Conservation (phyloP, 2,113 vertebrate genomes). For the Indri indri region DNA sequence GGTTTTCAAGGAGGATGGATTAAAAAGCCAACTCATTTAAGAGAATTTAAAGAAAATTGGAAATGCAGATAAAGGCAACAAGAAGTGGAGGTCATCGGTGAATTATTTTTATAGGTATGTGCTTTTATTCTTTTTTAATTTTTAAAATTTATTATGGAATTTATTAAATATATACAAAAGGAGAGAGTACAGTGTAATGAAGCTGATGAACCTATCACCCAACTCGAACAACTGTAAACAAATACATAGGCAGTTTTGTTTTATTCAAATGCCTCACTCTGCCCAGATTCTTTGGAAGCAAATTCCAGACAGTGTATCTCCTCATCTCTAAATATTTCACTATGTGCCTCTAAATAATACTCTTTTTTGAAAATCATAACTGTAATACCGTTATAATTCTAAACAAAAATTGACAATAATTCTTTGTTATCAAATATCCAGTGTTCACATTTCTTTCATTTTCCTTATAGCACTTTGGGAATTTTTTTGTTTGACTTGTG, state of each 20-base stretch:
- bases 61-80: not conserved
- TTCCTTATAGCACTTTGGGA: not conserved
- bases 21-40: not conserved
- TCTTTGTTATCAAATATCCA: not conserved
- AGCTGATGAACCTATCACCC: not conserved
- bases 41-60: not conserved
- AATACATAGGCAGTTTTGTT: not conserved
- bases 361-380: not conserved
- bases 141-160: not conserved
- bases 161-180: not conserved
- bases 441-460: not conserved
- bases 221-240: not conserved
- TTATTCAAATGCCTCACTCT: not conserved
- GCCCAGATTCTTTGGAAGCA: not conserved
- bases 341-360: not conserved
- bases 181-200: not conserved
- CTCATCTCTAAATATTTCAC: not conserved
- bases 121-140: not conserved
- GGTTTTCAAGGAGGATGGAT: not conserved
- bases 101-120: not conserved
- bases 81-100: not conserved
- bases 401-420: not conserved
- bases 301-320: not conserved
- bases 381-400: not conserved
- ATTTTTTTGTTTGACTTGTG: not conserved